Conservation (phyloP, 2,113 vertebrate genomes). For the Variabilichromis moorii region DNA sequence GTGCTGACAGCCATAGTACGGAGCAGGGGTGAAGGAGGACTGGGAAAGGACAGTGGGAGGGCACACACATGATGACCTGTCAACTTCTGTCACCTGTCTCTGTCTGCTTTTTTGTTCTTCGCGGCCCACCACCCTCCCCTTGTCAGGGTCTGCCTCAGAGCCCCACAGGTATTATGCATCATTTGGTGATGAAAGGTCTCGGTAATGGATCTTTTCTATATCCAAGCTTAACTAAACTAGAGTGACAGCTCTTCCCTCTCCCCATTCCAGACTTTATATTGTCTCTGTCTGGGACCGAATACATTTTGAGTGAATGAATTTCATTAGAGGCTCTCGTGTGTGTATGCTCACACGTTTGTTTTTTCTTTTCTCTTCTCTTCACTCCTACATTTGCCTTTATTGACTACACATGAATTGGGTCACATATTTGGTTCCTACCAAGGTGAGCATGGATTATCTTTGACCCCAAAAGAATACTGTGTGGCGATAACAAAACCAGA, state of each 20-base stretch:
- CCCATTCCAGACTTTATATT: constrained; percentile 16
- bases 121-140: not conserved
- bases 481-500: not conserved
- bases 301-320: constrained; percentile 38
- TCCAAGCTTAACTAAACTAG: constrained; percentile 38
- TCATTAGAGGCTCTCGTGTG: constrained; percentile 3
- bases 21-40: constrained; percentile 39
- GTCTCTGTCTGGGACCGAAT: constrained; percentile 25
- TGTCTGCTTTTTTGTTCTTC: constrained; percentile 17
- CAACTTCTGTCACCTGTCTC: constrained; percentile 51
- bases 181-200: constrained; percentile 53
- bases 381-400: not conserved
- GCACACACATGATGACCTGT: constrained; percentile 41
- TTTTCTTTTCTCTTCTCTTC: not conserved
- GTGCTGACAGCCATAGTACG: not conserved
- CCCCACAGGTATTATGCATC: constrained; percentile 44
- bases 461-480: constrained; percentile 25
- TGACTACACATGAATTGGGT: not conserved
- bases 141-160: not conserved
- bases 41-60: constrained; percentile 10
- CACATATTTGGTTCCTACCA: constrained; percentile 3
- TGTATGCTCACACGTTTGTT: not conserved
- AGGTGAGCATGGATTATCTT: not conserved
- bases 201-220: constrained; percentile 54
- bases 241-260: constrained; percentile 48